A percentile compares a stretch with the other conserved stretches of the same genome.
Conservation (phyloP, 1,140 invertebrate genomes). For the Holcopasites calliopsidis region DNA sequence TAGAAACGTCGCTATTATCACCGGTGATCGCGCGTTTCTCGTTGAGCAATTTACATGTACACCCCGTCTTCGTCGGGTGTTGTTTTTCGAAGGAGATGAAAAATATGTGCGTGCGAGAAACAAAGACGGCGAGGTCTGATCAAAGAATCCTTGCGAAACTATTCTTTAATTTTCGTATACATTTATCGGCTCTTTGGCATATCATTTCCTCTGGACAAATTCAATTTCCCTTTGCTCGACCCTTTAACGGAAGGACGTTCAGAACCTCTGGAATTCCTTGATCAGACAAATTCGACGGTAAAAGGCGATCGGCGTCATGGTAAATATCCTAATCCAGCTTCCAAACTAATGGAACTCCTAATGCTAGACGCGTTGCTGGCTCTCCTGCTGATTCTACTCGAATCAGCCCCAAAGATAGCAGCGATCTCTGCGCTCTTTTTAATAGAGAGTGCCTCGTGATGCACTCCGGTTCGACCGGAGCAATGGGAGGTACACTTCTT, state of each 20-base stretch:
- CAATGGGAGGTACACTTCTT: constrained; percentile 68
- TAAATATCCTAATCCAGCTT: constrained; percentile 77
- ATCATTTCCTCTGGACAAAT: not conserved
- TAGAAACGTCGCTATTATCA: not conserved
- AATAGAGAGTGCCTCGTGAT: constrained; percentile 88
- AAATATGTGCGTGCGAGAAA: not conserved
- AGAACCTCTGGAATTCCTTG: too few species aligned
- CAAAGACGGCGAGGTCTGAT: not conserved
- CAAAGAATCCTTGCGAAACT: not conserved
- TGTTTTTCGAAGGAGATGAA: not conserved
- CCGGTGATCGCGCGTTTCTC: not conserved
- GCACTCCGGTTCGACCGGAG: constrained; percentile 60
- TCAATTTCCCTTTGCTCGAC: not conserved
- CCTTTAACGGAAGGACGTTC: too few species aligned
- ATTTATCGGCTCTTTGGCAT: not conserved
- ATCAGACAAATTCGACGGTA: not conserved
- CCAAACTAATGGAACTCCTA: constrained; percentile 74
- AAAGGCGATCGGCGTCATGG: constrained; percentile 62
- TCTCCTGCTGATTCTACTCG: constrained; percentile 66
- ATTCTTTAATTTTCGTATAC: not conserved
- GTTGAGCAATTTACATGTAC: too few species aligned
- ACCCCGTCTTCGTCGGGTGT: too few species aligned
- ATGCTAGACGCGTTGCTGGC: constrained; percentile 73
- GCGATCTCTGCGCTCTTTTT: constrained; percentile 94
- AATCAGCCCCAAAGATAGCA: constrained; percentile 84